Evolutionary conservation across 2,113 vertebrate genomes (phyloP).

Genomic region (Semnornis frantzii): DNA sequence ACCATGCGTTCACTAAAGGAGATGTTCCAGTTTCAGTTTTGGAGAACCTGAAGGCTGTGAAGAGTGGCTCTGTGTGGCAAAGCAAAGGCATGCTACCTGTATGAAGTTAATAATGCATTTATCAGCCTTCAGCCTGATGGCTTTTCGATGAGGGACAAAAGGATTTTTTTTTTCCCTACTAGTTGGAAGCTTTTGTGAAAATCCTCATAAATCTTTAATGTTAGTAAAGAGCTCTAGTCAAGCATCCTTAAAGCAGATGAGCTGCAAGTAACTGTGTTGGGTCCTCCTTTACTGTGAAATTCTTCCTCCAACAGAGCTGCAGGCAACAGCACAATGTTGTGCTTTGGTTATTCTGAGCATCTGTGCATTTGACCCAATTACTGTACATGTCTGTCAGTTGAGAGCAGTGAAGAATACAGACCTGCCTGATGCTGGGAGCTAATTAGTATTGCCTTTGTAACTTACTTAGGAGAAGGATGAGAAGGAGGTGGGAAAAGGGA

Average conservation of each 20-base stretch:
- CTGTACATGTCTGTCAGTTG: not conserved
- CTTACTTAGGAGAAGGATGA: not conserved
- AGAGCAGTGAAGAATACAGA: not conserved
- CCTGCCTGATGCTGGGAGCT: constrained; percentile 5
- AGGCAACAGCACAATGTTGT: not conserved
- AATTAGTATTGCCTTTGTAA: constrained; percentile 27
- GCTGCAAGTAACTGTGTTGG: not conserved
- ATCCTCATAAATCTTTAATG: constrained; percentile 15
- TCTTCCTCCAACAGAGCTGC: not conserved
- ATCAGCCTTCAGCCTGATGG: not conserved
- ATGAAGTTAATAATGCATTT: not conserved
- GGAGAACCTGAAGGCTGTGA: not conserved
- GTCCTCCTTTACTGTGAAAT: not conserved
- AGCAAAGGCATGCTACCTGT: not conserved
- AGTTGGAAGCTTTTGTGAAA: not conserved
- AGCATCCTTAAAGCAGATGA: not conserved
- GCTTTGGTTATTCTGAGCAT: constrained; percentile 21
- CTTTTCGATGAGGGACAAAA: not conserved
- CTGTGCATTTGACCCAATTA: constrained; percentile 44
- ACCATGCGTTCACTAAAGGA: not conserved
- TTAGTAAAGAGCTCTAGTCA: not conserved
- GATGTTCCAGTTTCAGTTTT: not conserved
- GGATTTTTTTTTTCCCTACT: not conserved
- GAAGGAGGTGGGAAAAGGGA: not conserved
- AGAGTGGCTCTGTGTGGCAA: not conserved